Percentiles rank a stretch among this genome's conserved stretches.
Conservation (phyloP, 1,140 invertebrate species). For the Eulimnadia texana region DNA sequence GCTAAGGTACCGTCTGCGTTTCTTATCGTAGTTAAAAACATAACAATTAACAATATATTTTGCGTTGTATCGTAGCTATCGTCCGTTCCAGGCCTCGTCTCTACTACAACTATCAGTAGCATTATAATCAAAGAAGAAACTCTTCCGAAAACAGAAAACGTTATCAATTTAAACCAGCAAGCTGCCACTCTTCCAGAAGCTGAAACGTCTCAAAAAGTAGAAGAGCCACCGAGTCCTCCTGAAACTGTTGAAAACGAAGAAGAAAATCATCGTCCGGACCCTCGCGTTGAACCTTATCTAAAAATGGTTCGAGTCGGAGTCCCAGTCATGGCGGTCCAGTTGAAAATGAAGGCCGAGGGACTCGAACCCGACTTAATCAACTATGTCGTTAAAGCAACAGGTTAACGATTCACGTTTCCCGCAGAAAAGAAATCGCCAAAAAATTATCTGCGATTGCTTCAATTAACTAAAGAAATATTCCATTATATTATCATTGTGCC, state of each 20-base stretch:
- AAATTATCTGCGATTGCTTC: background rate
- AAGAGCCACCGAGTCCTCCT: background rate
- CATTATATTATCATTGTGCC: background rate
- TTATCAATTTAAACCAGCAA: background rate
- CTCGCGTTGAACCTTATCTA: slow-evolving; percentile 59
- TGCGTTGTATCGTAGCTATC: slow-evolving; percentile 17
- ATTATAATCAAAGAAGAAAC: background rate
- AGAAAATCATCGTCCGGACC: slow-evolving; percentile 30
- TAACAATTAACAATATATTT: background rate
- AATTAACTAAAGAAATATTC: background rate
- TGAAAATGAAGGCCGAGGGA: slow-evolving; percentile 68
- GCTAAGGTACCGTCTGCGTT: slow-evolving; percentile 48
- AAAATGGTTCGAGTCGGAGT: slow-evolving; percentile 82
- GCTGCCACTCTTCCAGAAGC: background rate
- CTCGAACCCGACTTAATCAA: slow-evolving; percentile 52
- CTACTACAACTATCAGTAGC: background rate
- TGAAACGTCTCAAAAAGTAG: background rate
- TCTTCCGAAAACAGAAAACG: background rate
- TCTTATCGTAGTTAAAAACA: background rate
- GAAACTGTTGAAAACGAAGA: background rate
- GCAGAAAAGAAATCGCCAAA: background rate
- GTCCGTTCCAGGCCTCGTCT: background rate
- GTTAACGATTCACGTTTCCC: background rate
- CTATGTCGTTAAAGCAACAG: background rate
- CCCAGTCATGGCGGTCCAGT: slow-evolving; percentile 55